Conservation (phyloP, 2,888 invertebrate species). For the Encarsia formosa region DNA sequence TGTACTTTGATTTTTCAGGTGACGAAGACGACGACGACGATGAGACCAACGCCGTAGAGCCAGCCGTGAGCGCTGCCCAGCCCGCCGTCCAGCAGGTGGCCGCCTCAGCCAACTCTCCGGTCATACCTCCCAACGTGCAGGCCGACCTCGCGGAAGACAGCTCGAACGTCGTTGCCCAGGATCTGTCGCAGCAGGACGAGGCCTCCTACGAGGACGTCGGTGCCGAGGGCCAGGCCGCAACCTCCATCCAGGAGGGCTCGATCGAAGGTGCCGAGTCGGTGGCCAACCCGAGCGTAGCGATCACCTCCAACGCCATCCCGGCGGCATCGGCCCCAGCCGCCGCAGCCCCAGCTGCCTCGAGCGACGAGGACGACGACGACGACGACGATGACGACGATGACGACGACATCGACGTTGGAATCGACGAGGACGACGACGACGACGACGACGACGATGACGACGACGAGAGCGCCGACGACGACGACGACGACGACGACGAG, state of each 20-base stretch:
- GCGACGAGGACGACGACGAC: slow-evolving; percentile 45
- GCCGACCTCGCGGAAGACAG: slow-evolving; percentile 45
- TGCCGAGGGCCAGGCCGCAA: slow-evolving; percentile 47
- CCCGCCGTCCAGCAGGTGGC: slow-evolving; percentile 43
- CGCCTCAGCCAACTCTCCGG: slow-evolving; percentile 36
- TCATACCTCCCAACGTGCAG: slow-evolving; percentile 41
- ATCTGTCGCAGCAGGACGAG: slow-evolving; percentile 43
- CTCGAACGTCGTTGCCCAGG: slow-evolving; percentile 40
- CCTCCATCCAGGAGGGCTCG: slow-evolving; percentile 47
- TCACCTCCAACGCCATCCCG: slow-evolving; percentile 34
- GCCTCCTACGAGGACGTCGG: slow-evolving; percentile 49
- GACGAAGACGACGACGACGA: slow-evolving; percentile 57
- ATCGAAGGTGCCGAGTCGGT: slow-evolving; percentile 48
- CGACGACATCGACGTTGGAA: slow-evolving; percentile 47
- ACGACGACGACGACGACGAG: slow-evolving; percentile 64
- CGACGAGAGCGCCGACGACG: slow-evolving; percentile 59
- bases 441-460: slow-evolving; percentile 50
- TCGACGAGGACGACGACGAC: slow-evolving; percentile 48
- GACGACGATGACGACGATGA: slow-evolving; percentile 52
- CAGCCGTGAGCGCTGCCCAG: slow-evolving; percentile 47
- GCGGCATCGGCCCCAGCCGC: slow-evolving; percentile 37
- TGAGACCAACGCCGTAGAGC: slow-evolving; percentile 44
- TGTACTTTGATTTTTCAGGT: slow-evolving; percentile 19
- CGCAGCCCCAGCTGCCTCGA: slow-evolving; percentile 41
- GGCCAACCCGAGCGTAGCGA: slow-evolving; percentile 34